These are phyloP conservation scores for Agonopterix alstromeriana DNA, from an alignment of 2,888 invertebrate genomes.

Conservation along the genomic window DNA sequence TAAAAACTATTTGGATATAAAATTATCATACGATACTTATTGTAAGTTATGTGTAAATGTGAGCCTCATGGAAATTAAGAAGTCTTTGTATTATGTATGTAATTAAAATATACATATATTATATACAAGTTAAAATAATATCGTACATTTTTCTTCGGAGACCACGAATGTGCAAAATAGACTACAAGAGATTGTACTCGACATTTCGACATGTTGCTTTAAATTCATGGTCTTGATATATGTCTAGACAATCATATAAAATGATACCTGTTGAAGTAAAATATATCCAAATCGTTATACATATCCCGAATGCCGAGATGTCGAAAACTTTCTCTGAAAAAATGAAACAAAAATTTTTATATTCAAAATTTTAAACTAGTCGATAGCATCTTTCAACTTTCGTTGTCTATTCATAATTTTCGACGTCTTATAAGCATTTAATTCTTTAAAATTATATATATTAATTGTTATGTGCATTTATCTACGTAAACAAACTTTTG, in stretches of 20 bases:
- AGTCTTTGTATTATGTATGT: conserved; percentile 74
- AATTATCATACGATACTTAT: conserved; percentile 67
- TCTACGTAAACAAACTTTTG: conserved; percentile 45
- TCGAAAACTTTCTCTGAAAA: conserved; percentile 49
- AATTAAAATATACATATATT: conserved; percentile 75
- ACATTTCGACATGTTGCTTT: conserved; percentile 50
- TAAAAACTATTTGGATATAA: conserved; percentile 72
- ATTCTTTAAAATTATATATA: conserved; percentile 44
- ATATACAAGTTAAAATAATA: conserved; percentile 70
- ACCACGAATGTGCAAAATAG: conserved; percentile 61
- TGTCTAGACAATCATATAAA: conserved; percentile 19
- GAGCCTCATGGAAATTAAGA: conserved; percentile 72
- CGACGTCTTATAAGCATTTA: conserved; percentile 67
- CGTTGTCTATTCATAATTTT: conserved; percentile 62
- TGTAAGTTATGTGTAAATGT: conserved; percentile 71
- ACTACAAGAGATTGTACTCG: conserved; percentile 41
- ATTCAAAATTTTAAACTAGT: conserved; percentile 72
- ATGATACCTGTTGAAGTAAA: conserved; percentile 13
- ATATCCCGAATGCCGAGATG: conserved; percentile 66
- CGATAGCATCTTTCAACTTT: conserved; percentile 62
- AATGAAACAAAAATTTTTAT: conserved; percentile 63
- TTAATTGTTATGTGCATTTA: conserved; percentile 68
- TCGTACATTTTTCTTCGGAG: conserved; percentile 69
- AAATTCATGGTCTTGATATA: conserved; percentile 10
- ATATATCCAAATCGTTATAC: conserved; percentile 49